A percentile compares a stretch with the other conserved stretches of the same genome.
Evolutionary conservation across 2,888 invertebrate genomes (phyloP).

Genomic region (Melanostoma scalare): DNA sequence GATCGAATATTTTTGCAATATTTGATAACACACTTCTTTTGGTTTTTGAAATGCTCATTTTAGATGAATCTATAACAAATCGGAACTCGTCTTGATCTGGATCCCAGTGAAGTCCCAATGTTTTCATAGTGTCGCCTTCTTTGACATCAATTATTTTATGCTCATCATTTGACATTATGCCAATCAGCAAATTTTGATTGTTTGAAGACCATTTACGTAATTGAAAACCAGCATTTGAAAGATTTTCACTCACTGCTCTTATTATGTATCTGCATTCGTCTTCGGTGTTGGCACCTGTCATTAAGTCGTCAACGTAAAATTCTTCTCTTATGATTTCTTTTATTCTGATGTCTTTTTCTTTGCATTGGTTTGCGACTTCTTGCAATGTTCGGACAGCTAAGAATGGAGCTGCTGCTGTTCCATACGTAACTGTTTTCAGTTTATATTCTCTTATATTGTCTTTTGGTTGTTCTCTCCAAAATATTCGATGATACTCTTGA

Average conservation of each 20-base stretch:
- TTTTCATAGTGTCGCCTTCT: slow-evolving; percentile 16
- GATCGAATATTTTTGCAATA: slow-evolving; percentile 21
- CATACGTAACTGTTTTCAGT: no score
- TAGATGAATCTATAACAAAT: slow-evolving; percentile 12
- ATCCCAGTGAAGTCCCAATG: slow-evolving; percentile 16
- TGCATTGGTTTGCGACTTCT: no score
- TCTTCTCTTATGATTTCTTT: no score
- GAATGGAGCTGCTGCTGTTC: no score
- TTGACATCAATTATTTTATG: slow-evolving; percentile 9
- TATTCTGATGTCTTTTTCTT: no score
- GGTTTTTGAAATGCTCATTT: slow-evolving; percentile 10
- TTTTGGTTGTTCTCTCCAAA: no score
- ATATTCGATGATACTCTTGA: background rate
- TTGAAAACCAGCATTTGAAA: slow-evolving; percentile 13
- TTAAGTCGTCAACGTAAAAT: no score
- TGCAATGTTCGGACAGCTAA: no score
- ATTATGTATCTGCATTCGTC: background rate
- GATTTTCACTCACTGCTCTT: slow-evolving; percentile 2
- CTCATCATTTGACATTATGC: slow-evolving; percentile 7
- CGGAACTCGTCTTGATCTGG: slow-evolving; percentile 15
- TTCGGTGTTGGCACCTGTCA: no score
- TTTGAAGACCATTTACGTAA: slow-evolving; percentile 24
- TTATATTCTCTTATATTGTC: no score
- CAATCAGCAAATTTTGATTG: slow-evolving; percentile 8
- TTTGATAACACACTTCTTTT: slow-evolving; percentile 11